phyloP scores from a whole-genome alignment of 1,140 invertebrate species.

The Heliconius himera region DNA sequence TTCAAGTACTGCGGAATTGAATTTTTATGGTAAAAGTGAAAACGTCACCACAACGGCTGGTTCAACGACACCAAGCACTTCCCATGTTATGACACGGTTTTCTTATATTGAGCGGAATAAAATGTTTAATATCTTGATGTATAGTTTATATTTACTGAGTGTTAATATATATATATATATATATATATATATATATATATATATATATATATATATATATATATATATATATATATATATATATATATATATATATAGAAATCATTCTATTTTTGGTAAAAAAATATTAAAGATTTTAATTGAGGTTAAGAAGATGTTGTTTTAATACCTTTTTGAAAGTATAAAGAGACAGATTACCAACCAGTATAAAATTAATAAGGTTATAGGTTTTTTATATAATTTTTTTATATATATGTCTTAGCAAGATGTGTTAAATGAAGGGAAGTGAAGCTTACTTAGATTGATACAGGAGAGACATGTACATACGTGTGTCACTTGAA shows the following conservation, averaged over 20 bases:
- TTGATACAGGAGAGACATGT: too few relatives aligned
- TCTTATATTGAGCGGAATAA: not conserved
- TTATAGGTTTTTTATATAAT: too few relatives aligned
- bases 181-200: not conserved
- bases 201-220: not conserved
- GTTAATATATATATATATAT: not conserved
- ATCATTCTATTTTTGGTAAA: not conserved
- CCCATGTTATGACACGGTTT: constrained; percentile 33
- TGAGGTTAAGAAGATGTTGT: too few relatives aligned
- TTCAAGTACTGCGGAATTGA: constrained; percentile 54
- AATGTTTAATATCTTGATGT: not conserved
- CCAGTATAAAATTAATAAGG: too few relatives aligned
- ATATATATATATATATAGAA: not conserved
- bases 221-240: not conserved
- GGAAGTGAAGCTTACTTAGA: too few relatives aligned
- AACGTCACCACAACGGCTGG: constrained; percentile 43
- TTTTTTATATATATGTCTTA: too few relatives aligned
- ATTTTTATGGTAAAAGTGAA: constrained; percentile 73
- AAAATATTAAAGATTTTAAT: not conserved
- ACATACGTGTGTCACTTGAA: too few relatives aligned
- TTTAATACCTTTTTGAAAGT: too few relatives aligned
- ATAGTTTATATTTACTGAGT: not conserved
- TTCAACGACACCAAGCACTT: constrained; percentile 41
- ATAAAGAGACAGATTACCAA: too few relatives aligned
- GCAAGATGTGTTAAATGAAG: too few relatives aligned